Base-by-base conservation (phyloP, 2,888 invertebrate genomes). In the Drosophila helvetica region DNA sequence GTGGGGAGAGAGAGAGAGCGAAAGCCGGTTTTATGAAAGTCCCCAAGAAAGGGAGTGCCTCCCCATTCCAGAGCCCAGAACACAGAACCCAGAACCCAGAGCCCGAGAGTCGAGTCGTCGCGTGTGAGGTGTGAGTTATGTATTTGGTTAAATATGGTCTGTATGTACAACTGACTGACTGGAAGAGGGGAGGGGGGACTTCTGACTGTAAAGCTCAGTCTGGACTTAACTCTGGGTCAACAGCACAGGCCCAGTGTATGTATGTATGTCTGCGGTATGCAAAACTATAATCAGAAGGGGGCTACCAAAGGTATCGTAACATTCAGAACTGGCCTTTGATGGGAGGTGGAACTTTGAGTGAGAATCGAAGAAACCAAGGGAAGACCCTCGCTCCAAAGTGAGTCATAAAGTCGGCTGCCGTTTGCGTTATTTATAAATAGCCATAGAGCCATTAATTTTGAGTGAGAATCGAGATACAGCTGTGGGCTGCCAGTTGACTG, bases 31-130 rank as follows among this genome's bases (percentile, higher is more conserved):
- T 69, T 65, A 51, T 70, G 63, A 67, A 62, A 82, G 72, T 76
- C 78, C 57, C 51, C 45, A 58, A 71, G 78, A 47, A 65, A 71
- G 80, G 77, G 78, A 78, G 80, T 86, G 79, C 75, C 51, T 15
- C 64, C 56, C 46, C 67, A 56, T 45, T 38, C 69, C 69, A 25
- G 25, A 25, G 6, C 25, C 69, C 56, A 62, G 30, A 56, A 46
- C 30, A 9, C 52, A 25, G 59, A 17, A 19, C 45, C 59, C 33
- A 54, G 54, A 42, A 27, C 72, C 42, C 54, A 30, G 45, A 43
- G 43, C 33, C 22, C 22, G 22, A 22, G 22, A 7, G 25, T 25
- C 27, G 50, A 56, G 22, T 33, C 27, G 55, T 70, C 54, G 62
- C 70, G 62, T 33, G 54, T 47, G 42, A 67, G 69, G 67, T 62